A percentile compares a stretch with the other conserved stretches of the same genome.
Evolutionary conservation across 2,113 vertebrate genomes (phyloP).

Genomic region (Murina feae): DNA sequence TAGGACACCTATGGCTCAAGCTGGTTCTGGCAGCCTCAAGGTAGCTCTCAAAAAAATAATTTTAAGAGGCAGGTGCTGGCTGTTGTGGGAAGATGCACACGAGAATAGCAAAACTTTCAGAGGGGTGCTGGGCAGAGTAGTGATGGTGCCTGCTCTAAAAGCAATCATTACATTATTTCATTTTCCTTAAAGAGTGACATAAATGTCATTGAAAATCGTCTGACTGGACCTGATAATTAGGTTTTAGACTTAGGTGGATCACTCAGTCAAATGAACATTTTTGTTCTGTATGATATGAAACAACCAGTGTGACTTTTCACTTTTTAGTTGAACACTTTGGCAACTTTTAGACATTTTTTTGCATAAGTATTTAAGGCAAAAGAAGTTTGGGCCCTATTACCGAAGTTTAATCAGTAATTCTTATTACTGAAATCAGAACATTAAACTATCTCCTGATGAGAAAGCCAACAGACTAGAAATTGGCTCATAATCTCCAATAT

Average conservation of each 20-base stretch:
- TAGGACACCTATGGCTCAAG: not conserved
- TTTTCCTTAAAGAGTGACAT: not conserved
- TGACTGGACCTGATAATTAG: not conserved
- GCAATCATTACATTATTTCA: not conserved
- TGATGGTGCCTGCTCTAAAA: not conserved
- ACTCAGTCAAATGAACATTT: not conserved
- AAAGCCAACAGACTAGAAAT: slow-evolving; percentile 44
- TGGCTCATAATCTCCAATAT: slow-evolving; percentile 49
- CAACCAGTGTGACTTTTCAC: not conserved
- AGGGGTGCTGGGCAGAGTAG: not conserved
- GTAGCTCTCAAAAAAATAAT: not conserved
- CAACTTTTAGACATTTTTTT: slow-evolving; percentile 6
- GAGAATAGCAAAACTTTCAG: not conserved
- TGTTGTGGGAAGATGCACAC: no score
- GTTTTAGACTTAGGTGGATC: not conserved
- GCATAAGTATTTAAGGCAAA: slow-evolving; percentile 18
- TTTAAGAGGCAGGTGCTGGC: not conserved
- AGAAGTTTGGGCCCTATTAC: not conserved
- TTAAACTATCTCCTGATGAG: slow-evolving; percentile 17
- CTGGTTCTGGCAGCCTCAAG: not conserved
- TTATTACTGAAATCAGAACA: slow-evolving; percentile 41
- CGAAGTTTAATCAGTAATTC: slow-evolving; percentile 13
- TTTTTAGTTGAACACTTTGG: not conserved
- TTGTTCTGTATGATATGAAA: not conserved
- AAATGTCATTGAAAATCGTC: not conserved